Base-by-base conservation (phyloP, 2,113 vertebrate species). In the Nothobranchius kuhntae region DNA sequence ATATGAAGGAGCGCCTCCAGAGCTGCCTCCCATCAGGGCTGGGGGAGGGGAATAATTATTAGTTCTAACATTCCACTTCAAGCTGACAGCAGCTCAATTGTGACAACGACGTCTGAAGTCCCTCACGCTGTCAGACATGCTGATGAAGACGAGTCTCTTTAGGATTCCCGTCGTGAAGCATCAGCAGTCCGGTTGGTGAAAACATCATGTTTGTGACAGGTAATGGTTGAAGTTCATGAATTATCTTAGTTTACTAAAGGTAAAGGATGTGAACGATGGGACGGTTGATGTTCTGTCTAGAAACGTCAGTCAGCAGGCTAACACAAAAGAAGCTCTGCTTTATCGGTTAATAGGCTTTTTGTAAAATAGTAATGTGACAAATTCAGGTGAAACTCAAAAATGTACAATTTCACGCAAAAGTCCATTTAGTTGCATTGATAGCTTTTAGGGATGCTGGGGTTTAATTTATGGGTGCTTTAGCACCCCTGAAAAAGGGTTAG, bases 41-140 rank as follows among this genome's bases (percentile, higher is more conserved):
- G 71, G 53, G 61, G 8, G 59, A 81, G 68, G 40, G 2, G 59
- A 80, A 80, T 89, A 83, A 83, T 86, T 72, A 80, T 82, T 69
- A 53, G 58, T 26, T 81, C 57, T 71, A 61, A 81, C 86, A 80
- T 84, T 74, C 68, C 70, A 69, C 73, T 80, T 73, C 58, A 68
- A 55, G 56, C 64, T 74, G 70, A 79, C 69, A 45, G 61, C 52
- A 62, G 65, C 65, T 71, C 64, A 61, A 80, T 76, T 77, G 61
- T 79, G 82, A 86, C 76, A 72, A 67, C 66, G 74, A 73, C 59
- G 53, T 24, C 1, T 70, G 65, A 73, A 71, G 69, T 77, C 26
- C 51, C 35, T 85, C 77, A 75, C 60, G 2, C 53, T 73, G 78
- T 86, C 78, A 71, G 30, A 66, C 65, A 44, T 46, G 17, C 68